These are phyloP conservation scores for Drosophila birchii DNA, from an alignment of 2,888 invertebrate species.

Conservation along the genomic window DNA sequence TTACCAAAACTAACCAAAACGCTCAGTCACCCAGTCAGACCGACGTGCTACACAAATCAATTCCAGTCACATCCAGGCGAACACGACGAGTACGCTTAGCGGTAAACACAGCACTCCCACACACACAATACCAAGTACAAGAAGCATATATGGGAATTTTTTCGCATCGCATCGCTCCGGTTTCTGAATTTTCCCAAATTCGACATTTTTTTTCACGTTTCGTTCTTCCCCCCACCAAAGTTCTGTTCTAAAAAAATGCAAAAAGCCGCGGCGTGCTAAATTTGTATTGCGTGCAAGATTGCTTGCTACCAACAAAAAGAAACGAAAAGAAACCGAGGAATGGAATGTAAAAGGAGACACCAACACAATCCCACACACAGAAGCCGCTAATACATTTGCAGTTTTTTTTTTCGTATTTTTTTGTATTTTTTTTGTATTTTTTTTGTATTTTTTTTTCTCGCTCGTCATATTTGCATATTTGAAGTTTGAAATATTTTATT, in stretches of 20 bases:
- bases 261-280: slow-evolving; percentile 53
- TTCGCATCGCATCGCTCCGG: slow-evolving; percentile 16
- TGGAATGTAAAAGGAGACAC: slow-evolving; percentile 34
- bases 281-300: slow-evolving; percentile 57
- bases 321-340: slow-evolving; percentile 22
- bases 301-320: slow-evolving; percentile 54
- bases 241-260: slow-evolving; percentile 54
- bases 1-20: slow-evolving; percentile 40
- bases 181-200: not conserved
- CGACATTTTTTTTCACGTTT: slow-evolving; percentile 38
- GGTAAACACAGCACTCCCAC: slow-evolving; percentile 63
- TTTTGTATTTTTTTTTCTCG: slow-evolving; percentile 8
- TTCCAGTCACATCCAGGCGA: slow-evolving; percentile 45
- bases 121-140: slow-evolving; percentile 16
- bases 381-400: slow-evolving; percentile 15
- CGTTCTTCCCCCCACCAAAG: not conserved
- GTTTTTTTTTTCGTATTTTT: slow-evolving; percentile 2
- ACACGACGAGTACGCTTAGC: slow-evolving; percentile 70
- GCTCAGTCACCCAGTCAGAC: slow-evolving; percentile 16
- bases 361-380: slow-evolving; percentile 24
- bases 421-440: too few species aligned
- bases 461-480: slow-evolving; percentile 6
- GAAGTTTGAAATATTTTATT: slow-evolving; percentile 23
- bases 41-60: slow-evolving; percentile 13
- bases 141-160: slow-evolving; percentile 3